Conservation (phyloP, 2,888 invertebrate genomes). For the Drosophila yooni region DNA sequence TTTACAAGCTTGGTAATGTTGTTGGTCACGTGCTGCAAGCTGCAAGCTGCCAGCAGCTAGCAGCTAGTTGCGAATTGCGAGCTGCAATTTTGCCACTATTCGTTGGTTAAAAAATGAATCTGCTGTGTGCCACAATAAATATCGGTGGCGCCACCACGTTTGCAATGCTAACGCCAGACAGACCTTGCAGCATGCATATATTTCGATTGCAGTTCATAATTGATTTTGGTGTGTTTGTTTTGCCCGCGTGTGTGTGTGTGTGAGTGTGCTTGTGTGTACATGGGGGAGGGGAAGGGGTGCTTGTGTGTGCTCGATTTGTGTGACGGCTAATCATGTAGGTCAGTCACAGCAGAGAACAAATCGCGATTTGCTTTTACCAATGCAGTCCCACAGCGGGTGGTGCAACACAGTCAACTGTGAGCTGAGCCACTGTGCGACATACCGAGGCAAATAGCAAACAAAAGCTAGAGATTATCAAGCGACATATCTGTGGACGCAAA, state of each 20-base stretch:
- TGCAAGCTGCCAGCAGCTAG: conserved; percentile 15
- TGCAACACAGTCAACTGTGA: conserved; percentile 21
- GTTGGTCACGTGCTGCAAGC: conserved; percentile 48
- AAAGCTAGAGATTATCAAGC: conserved; percentile 66
- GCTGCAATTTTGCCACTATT: neutral
- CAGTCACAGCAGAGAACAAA: conserved; percentile 27
- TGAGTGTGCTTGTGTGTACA: neutral
- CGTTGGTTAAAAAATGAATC: conserved; percentile 26
- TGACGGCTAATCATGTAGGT: conserved; percentile 56
- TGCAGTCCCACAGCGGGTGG: conserved; percentile 33
- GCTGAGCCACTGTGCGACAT: conserved; percentile 22
- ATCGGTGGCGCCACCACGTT: conserved; percentile 40
- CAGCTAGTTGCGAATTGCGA: neutral
- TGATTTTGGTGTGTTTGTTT: conserved; percentile 44
- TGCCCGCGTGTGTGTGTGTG: conserved; percentile 13
- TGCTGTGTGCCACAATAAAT: conserved; percentile 55
- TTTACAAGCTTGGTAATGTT: conserved; percentile 68
- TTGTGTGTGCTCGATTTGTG: conserved; percentile 26
- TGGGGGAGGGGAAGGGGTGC: neutral
- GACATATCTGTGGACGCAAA: conserved; percentile 64
- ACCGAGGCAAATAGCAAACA: conserved; percentile 40
- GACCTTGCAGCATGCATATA: conserved; percentile 45
- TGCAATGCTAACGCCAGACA: conserved; percentile 3
- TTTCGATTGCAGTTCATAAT: conserved; percentile 59
- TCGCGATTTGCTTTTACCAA: conserved; percentile 38